Evolutionary conservation across 92 coral and sea anemone species (phyloP), one percentile per base, ranked within the genome.

Genomic region (Heliopora coerulea): DNA sequence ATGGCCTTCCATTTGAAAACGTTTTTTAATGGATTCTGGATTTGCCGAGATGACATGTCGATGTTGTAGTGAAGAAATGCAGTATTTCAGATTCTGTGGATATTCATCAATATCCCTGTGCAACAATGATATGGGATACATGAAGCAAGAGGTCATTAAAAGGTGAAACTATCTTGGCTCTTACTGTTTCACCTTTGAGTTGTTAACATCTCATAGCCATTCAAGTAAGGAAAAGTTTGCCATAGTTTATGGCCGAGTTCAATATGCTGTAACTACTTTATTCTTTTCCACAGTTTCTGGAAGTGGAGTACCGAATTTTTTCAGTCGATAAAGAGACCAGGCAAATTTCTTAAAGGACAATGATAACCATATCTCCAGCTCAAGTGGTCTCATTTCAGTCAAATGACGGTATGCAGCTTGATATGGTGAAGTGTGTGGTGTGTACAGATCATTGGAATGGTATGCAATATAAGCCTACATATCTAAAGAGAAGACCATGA

Each of bases 341-440:
- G 76, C 37, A 12, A 69, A 19, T 30, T 69, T 69, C 0, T 19
- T 27, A 20, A 44, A 49, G 8, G 76, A 49, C 23, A 66, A 23
- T 9, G 1, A 13, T 5, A 66, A 37, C 56, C 73, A 66, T 57
- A 69, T 69, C 21, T 69, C 76, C 10, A 62, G 76, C 20, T 49
- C 76, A 9, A 40, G 34, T 7, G 76, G 76, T 1, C 14, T 31
- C 48, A 50, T 25, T 32, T 69, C 46, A 62, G n/a, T 69, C 1
- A 69, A 29, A 23, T 49, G 15, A 12, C 49, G 44, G 32, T 65
- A 62, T 13, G 73, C 73, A 17, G 73, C 73, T 29, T 65, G 73
- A 32, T 40, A 39, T 1, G 73, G 73, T 9, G 50, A 17, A 62
- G 41, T 0, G 23, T 65, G 56, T 1, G 27, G 8, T 0, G 73